Evolutionary conservation across 2,113 vertebrate genomes (phyloP), one percentile per base, ranked within the genome.

Genomic region (Casuarius casuarius): DNA sequence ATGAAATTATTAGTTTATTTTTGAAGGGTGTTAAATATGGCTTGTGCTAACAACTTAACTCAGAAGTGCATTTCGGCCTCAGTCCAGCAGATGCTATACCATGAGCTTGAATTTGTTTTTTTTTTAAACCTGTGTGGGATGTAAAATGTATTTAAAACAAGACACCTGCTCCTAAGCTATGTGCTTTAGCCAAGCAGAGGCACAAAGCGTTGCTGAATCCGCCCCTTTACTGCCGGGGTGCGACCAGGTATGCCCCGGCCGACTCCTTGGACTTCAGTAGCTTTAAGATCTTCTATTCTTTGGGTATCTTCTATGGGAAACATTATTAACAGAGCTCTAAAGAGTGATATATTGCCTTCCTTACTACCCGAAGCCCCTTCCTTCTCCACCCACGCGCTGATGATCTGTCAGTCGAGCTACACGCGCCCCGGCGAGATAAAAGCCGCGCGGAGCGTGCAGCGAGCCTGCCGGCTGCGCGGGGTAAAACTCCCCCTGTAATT

Each of bases 131-230:
- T 73, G 42, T 6, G 46, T 78, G 83, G 48, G 78, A 88, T 16
- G 7, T 75, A 80, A 96, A 89, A 78, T 3, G 12, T 26, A 0
- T 56, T 85, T 79, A 21, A 56, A 90, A 81, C 56, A 33, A 90
- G 91, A 1, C 94, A 93, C 82, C 79, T 92, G 87, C 35, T 86
- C 70, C 51, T 29, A 58, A 82, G 78, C 67, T 26, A 9, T 80
- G 73, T 15, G 33, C 67, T 33, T 16, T 17, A 25, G 49, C 40
- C 49, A 58, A 81, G 81, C 42, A 63, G 70, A 40, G 3, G 22
- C 31, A 5, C 25, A 1, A 18, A 65, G 49, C 5, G 1, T 4
- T 44, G 74, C 59, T 46, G 79, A 65, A 10, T 52, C 91, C 4
- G 58, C 48, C 26, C 72, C 44, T 19, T 48, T 48, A 19, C 31